Evolutionary conservation across 2,113 vertebrate genomes (phyloP), one percentile per base, ranked within the genome.

Genomic region (Melierax canorus): DNA sequence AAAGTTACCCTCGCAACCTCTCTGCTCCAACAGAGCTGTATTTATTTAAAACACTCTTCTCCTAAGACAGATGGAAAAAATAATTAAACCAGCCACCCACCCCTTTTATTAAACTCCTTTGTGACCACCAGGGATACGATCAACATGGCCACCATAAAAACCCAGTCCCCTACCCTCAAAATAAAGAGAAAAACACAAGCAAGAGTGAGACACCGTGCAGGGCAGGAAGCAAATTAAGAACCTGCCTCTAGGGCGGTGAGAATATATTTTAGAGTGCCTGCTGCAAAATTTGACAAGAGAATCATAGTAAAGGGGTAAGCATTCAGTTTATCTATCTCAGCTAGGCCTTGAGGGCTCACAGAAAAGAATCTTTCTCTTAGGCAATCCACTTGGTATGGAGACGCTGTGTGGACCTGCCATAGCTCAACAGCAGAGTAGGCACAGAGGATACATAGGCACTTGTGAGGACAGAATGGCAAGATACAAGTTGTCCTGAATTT

Each of bases 11-110:
- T 92, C 2, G 14, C 90, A 95, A 94, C 58, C 68, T n/a, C 56
- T 94, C 64, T 86, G 91, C 55, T 96, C 81, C 68, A 90, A 71
- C 67, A 88, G 94, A 89, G 88, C 86, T 68, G 89, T 84, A 95
- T 81, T 96, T 95, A 94, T 93, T 97, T 97, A 94, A 97, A 97
- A 93, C 97, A 96, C 95, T 96, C 94, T 97, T 96, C 94, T 95
- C 79, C 79, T 38, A 94, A 94, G 95, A 96, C 95, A 97, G 94
- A 97, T 95, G 93, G 96, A 94, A 94, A 91, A 97, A 97, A 97
- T 96, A 96, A 97, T 96, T 97, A 97, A 94, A 75, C 76, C 90
- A 95, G 88, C 95, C 94, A 96, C 95, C 86, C 91, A 96, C 92
- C 82, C 94, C 84, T 93, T 96, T 97, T 97, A 97, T 97, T 97